Conservation (phyloP, 2,797 vertebrate genomes). For the Argentina silus region DNA sequence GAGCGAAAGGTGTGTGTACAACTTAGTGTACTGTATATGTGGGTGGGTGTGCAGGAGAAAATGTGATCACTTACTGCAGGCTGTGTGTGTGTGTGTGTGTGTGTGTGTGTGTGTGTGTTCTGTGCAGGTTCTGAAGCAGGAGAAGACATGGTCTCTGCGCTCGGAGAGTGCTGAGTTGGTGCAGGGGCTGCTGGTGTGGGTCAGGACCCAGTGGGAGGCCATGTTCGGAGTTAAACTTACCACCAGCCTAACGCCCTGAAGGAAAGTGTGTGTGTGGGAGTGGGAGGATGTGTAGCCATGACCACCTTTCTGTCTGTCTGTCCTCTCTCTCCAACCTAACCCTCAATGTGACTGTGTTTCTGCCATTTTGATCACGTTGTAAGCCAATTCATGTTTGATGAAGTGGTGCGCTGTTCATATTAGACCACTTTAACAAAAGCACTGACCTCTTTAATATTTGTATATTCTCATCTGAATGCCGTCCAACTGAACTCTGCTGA, state of each 20-base stretch:
- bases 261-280: slow-evolving; percentile 16
- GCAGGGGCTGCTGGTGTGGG: slow-evolving; percentile 85
- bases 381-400: slow-evolving; percentile 35
- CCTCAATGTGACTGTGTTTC: slow-evolving; percentile 52
- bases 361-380: slow-evolving; percentile 32
- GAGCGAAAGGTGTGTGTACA: not conserved
- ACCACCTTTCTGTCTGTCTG: slow-evolving; percentile 18
- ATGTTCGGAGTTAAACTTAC: slow-evolving; percentile 90
- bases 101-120: not conserved
- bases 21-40: not conserved
- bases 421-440: slow-evolving; percentile 32
- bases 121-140: slow-evolving; percentile 85
- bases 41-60: not conserved
- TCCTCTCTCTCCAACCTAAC: slow-evolving; percentile 38
- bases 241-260: slow-evolving; percentile 59
- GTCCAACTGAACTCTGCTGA: slow-evolving; percentile 1
- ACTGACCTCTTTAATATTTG: slow-evolving; percentile 36
- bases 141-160: slow-evolving; percentile 89
- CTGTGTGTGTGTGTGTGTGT: not conserved
- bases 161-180: slow-evolving; percentile 82
- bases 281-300: slow-evolving; percentile 12
- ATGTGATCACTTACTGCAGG: not conserved
- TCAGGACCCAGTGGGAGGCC: slow-evolving; percentile 90
- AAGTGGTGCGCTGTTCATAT: slow-evolving; percentile 15
- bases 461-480: slow-evolving; percentile 41